Evolutionary conservation across 2,797 vertebrate genomes (phyloP).

Genomic region (Periparus ater): DNA sequence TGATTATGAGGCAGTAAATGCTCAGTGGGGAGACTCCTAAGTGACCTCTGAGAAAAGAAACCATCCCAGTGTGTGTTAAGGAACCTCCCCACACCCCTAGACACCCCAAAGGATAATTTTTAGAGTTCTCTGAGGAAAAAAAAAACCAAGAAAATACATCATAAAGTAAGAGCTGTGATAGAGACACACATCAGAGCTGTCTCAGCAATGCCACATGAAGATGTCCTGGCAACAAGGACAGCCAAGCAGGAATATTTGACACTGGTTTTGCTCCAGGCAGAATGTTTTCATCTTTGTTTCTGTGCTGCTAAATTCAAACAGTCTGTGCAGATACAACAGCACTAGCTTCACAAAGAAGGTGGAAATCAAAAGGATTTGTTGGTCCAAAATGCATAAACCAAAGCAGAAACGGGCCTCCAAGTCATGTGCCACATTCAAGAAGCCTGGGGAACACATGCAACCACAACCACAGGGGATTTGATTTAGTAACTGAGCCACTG

Average conservation of each 20-base stretch:
- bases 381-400: constrained; percentile 19
- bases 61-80: neutral
- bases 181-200: neutral
- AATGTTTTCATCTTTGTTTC: constrained; percentile 38
- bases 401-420: neutral
- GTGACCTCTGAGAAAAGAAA: neutral
- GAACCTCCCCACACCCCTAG: neutral
- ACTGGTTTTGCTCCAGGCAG: constrained; percentile 22
- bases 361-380: constrained; percentile 16
- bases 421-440: neutral
- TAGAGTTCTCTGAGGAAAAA: neutral
- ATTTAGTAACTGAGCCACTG: constrained; percentile 47
- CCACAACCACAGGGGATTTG: constrained; percentile 23
- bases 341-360: constrained; percentile 33
- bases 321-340: neutral
- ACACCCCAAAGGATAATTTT: neutral
- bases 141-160: neutral
- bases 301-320: constrained; percentile 50
- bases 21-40: neutral
- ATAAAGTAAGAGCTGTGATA: neutral
- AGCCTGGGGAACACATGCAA: constrained; percentile 29
- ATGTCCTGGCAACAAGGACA: constrained; percentile 5
- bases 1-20: neutral
- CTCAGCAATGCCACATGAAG: neutral
- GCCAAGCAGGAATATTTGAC: neutral